Percentiles rank a stretch among this genome's conserved stretches.
Conservation (phyloP, 2,888 invertebrate genomes). For the Cordilura impudica region DNA sequence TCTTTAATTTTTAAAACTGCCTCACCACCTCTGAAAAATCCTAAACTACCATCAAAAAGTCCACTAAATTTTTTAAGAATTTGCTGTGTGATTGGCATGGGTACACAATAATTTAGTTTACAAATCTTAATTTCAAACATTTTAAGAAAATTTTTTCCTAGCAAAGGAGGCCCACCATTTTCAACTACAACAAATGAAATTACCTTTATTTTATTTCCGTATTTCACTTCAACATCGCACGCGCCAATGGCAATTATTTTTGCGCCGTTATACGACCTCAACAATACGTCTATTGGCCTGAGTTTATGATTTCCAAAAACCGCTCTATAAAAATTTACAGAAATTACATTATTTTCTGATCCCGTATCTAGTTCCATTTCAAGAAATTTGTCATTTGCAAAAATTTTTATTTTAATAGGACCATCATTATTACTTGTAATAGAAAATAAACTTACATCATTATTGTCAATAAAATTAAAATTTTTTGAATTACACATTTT, state of each 20-base stretch:
- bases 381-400: slow-evolving; percentile 39
- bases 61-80: slow-evolving; percentile 26
- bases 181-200: slow-evolving; percentile 45
- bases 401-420: slow-evolving; percentile 25
- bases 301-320: slow-evolving; percentile 1
- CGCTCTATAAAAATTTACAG: slow-evolving; percentile 16
- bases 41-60: slow-evolving; percentile 51
- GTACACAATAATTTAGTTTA: slow-evolving; percentile 37
- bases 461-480: slow-evolving; percentile 30
- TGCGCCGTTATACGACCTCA: slow-evolving; percentile 44
- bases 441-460: slow-evolving; percentile 34
- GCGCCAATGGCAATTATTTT: slow-evolving; percentile 39
- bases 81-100: neutral
- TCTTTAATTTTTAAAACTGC: slow-evolving; percentile 51
- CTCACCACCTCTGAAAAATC: slow-evolving; percentile 50
- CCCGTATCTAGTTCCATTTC: slow-evolving; percentile 58
- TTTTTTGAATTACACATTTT: slow-evolving; percentile 42
- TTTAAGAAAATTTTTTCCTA: slow-evolving; percentile 53
- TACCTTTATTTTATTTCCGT: slow-evolving; percentile 14
- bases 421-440: neutral
- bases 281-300: neutral
- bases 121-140: slow-evolving; percentile 33
- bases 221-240: slow-evolving; percentile 37
- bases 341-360: slow-evolving; percentile 46
- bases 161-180: slow-evolving; percentile 57